Conservation (phyloP, 1,140 invertebrate genomes). For the Sipha flava region DNA sequence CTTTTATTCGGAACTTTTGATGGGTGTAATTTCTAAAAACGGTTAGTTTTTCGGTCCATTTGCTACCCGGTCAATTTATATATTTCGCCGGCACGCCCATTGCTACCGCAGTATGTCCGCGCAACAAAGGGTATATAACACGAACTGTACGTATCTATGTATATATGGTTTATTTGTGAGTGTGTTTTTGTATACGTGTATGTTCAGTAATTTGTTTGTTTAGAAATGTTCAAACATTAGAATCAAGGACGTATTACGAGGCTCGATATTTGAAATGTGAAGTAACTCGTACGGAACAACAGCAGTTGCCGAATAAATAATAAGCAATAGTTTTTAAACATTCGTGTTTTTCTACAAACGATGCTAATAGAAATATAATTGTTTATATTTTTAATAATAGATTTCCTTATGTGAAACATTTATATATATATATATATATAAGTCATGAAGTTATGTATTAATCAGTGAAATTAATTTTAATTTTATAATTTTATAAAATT, state of each 20-base stretch:
- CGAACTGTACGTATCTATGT: neutral
- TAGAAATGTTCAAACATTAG: neutral
- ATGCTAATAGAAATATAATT: too few species aligned
- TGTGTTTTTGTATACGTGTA: neutral
- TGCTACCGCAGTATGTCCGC: neutral
- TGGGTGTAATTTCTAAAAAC: conserved; percentile 28
- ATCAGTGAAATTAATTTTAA: too few species aligned
- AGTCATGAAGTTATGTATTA: too few species aligned
- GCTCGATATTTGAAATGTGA: too few species aligned
- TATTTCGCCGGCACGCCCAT: neutral
- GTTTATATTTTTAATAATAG: too few species aligned
- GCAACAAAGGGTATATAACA: neutral
- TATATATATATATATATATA: too few species aligned
- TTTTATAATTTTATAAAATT: too few species aligned
- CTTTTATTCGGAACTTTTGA: conserved; percentile 31
- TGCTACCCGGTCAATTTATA: conserved; percentile 21
- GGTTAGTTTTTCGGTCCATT: conserved; percentile 31
- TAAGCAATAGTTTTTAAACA: too few species aligned
- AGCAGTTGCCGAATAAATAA: too few species aligned
- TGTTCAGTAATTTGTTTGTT: neutral
- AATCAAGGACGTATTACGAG: neutral
- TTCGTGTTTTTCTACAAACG: too few species aligned
- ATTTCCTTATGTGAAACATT: too few species aligned
- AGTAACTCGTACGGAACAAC: too few species aligned
- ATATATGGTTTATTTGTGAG: neutral